Evolutionary conservation across 1,140 invertebrate genomes (phyloP).

Genomic region (Drosophila pandora): DNA sequence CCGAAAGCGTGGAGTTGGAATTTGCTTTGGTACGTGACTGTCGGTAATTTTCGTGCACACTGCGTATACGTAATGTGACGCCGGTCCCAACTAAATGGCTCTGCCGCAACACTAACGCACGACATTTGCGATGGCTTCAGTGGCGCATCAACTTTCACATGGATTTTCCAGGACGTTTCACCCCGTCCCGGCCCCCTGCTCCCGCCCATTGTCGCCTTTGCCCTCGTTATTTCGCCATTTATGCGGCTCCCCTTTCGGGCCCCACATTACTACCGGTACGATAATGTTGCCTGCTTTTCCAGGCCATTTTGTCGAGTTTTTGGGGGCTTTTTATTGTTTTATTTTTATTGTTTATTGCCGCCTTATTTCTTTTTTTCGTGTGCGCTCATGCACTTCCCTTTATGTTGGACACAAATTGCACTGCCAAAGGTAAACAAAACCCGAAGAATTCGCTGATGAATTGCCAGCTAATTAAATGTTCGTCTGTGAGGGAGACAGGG

Average conservation of each 20-base stretch:
- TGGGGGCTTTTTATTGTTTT: constrained; percentile 34
- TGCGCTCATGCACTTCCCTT: constrained; percentile 25
- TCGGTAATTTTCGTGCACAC: constrained; percentile 44
- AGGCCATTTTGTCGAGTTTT: constrained; percentile 40
- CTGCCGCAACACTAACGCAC: constrained; percentile 34
- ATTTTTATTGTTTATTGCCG: constrained; percentile 51
- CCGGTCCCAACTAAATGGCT: constrained; percentile 49
- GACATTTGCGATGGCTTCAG: constrained; percentile 41
- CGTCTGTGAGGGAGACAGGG: background rate
- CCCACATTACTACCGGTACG: background rate
- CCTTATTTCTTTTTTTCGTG: constrained; percentile 57
- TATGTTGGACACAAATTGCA: constrained; percentile 40
- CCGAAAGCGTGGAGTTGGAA: constrained; percentile 43
- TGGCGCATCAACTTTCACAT: constrained; percentile 7
- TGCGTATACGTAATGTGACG: constrained; percentile 60
- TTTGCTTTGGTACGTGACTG: constrained; percentile 44
- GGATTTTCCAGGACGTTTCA: background rate
- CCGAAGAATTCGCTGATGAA: constrained; percentile 14
- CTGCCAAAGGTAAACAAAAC: constrained; percentile 34
- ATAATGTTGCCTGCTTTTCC: constrained; percentile 43
- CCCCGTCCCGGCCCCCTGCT: background rate
- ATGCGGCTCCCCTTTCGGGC: constrained; percentile 30
- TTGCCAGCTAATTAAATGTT: constrained; percentile 25
- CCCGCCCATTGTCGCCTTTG: constrained; percentile 26
- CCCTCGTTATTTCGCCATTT: constrained; percentile 50